These are phyloP conservation scores for Tachysurus fulvidraco DNA, from an alignment of 2,113 vertebrate species.

Conservation along the genomic window DNA sequence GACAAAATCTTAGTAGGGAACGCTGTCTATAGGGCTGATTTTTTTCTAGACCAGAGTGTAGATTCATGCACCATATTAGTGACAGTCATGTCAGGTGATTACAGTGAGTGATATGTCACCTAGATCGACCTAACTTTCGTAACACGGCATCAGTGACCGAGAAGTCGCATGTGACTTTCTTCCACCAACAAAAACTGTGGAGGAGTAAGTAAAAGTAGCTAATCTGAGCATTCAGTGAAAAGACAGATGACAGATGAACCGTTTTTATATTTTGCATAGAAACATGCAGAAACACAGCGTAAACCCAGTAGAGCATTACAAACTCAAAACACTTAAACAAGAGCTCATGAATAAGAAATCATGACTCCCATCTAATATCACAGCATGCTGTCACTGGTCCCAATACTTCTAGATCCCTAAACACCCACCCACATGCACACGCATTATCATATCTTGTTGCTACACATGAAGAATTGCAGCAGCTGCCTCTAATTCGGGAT, in stretches of 20 bases:
- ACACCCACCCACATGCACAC: neutral
- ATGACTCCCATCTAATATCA: neutral
- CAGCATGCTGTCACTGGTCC: neutral
- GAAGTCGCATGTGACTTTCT: neutral
- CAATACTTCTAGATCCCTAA: neutral
- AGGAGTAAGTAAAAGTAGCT: neutral
- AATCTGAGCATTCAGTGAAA: neutral
- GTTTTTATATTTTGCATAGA: neutral
- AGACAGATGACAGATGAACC: neutral
- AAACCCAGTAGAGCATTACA: neutral
- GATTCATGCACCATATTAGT: neutral
- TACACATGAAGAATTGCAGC: neutral
- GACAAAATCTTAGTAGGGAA: neutral
- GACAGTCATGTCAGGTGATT: neutral
- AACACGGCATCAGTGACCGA: neutral
- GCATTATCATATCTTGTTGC: constrained; percentile 12
- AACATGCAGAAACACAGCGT: neutral
- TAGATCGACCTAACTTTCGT: neutral
- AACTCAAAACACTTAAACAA: neutral
- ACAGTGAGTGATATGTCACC: neutral
- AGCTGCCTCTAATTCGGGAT: constrained; percentile 21
- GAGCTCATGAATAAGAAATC: neutral
- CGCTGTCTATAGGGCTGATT: neutral
- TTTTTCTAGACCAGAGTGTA: neutral
- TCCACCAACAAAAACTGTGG: neutral